These are phyloP conservation scores for Mormoops blainvillei DNA, from an alignment of 2,113 vertebrate genomes.

Conservation along the genomic window DNA sequence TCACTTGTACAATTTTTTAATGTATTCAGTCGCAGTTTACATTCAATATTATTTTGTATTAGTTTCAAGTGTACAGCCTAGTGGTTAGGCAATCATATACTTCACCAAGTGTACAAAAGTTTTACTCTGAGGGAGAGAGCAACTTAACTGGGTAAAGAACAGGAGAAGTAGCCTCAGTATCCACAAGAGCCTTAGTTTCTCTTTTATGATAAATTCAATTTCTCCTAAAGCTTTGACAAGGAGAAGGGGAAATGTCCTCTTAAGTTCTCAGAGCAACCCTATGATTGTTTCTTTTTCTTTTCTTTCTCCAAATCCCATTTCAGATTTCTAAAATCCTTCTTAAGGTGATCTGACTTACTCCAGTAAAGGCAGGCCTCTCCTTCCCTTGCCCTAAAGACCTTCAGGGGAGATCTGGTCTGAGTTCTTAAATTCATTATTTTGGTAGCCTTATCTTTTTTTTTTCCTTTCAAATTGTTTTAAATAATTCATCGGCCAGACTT, in stretches of 20 bases:
- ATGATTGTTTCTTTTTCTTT: background rate
- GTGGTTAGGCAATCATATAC: too few species aligned
- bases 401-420: background rate
- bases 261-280: background rate
- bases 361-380: background rate
- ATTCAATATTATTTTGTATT: background rate
- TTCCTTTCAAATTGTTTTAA: background rate
- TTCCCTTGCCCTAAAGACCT: background rate
- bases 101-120: background rate
- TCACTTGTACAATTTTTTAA: too few species aligned
- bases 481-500: background rate
- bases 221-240: background rate
- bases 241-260: background rate
- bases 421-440: background rate
- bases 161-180: background rate
- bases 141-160: background rate
- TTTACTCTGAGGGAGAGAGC: background rate
- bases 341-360: background rate
- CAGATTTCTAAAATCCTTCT: background rate
- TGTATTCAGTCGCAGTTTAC: background rate
- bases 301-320: background rate
- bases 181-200: background rate
- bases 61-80: background rate
- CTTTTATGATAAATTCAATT: background rate
- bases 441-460: background rate